phyloP scores from a whole-genome alignment of 2,797 vertebrate genomes.

The Argyrosomus regius region DNA sequence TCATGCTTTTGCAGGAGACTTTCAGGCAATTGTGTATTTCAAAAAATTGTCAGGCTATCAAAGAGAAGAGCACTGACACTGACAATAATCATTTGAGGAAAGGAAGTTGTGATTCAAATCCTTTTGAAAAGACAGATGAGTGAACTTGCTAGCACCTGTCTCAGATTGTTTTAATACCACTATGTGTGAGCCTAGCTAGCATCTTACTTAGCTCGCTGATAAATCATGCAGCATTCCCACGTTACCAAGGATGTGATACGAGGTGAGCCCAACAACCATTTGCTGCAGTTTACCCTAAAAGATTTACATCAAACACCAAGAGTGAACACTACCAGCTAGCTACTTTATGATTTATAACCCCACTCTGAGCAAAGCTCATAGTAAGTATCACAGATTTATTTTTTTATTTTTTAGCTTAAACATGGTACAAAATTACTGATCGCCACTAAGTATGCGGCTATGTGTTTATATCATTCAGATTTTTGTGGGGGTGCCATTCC shows the following conservation, averaged over 20 bases:
- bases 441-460: neutral
- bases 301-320: neutral
- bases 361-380: neutral
- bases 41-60: neutral
- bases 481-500: neutral
- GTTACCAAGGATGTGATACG: neutral
- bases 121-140: neutral
- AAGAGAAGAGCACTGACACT: neutral
- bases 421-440: neutral
- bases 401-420: neutral
- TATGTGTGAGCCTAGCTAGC: neutral
- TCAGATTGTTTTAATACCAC: neutral
- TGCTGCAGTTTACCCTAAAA: neutral
- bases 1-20: neutral
- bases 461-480: constrained; percentile 13
- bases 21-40: neutral
- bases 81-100: neutral
- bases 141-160: neutral
- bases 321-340: neutral
- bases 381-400: neutral
- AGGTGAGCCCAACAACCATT: neutral
- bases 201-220: neutral
- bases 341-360: neutral
- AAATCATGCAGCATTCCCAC: neutral
- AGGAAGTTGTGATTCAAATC: neutral